Evolutionary conservation across 1,140 invertebrate genomes (phyloP).

Genomic region (Leptopilina clavipes): DNA sequence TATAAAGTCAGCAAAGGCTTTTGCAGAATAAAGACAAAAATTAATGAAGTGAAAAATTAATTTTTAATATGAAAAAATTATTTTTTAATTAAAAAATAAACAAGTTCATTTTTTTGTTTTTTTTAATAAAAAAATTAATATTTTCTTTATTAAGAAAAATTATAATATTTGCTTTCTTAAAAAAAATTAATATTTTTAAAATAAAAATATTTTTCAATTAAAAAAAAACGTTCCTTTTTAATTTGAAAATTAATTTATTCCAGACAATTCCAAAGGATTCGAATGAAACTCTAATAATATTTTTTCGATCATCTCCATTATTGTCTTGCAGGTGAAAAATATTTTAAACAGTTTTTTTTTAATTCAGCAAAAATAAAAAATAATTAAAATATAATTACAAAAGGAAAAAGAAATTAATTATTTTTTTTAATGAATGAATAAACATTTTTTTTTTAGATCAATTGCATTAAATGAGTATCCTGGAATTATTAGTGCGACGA

Average conservation of each 20-base stretch:
- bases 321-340: slow-evolving; percentile 65
- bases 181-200: background rate
- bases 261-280: slow-evolving; percentile 30
- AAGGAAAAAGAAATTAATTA: background rate
- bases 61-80: background rate
- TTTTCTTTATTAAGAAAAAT: background rate
- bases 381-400: too few species aligned
- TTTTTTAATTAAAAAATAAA: too few species aligned
- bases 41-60: slow-evolving; percentile 53
- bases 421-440: too few species aligned
- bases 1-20: slow-evolving; percentile 55
- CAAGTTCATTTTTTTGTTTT: slow-evolving; percentile 32
- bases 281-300: slow-evolving; percentile 49
- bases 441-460: slow-evolving; percentile 59
- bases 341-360: slow-evolving; percentile 1
- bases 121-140: too few species aligned
- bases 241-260: background rate
- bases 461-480: slow-evolving; percentile 69
- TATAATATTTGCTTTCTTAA: too few species aligned
- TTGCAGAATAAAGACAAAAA: slow-evolving; percentile 64
- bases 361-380: slow-evolving; percentile 50
- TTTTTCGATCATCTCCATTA: slow-evolving; percentile 60
- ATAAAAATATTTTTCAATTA: too few species aligned
- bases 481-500: slow-evolving; percentile 69
- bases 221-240: too few species aligned